Conservation (phyloP, 2,797 vertebrate genomes). For the Peromyscus nudipes region DNA sequence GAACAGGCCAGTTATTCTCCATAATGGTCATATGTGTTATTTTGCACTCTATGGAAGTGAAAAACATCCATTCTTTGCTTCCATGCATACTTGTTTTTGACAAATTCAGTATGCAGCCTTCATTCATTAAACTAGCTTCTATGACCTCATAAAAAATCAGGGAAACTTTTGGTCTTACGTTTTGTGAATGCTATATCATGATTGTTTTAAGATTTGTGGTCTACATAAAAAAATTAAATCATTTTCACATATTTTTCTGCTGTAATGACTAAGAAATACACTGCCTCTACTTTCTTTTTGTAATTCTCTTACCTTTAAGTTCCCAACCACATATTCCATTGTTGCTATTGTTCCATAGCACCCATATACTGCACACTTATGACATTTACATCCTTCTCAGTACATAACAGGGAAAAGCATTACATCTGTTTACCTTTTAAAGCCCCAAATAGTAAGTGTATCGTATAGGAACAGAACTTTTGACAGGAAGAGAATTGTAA, state of each 20-base stretch:
- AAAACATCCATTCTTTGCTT: not conserved
- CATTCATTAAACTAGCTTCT: not conserved
- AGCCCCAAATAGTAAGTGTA: not conserved
- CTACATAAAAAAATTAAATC: not conserved
- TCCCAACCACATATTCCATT: not conserved
- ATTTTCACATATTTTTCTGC: not conserved
- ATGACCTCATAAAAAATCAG: not conserved
- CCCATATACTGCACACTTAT: not conserved
- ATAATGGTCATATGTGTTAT: not conserved
- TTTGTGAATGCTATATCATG: not conserved
- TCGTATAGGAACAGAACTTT: not conserved
- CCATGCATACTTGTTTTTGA: not conserved
- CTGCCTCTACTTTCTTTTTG: not conserved
- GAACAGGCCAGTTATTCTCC: not conserved
- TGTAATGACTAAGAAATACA: slow-evolving; percentile 13
- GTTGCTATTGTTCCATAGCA: not conserved
- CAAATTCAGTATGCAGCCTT: not conserved
- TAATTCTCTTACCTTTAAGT: not conserved
- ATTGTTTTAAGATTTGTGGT: slow-evolving; percentile 14
- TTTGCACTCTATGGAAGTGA: not conserved
- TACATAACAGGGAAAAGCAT: not conserved
- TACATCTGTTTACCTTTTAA: not conserved
- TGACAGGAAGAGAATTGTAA: not conserved
- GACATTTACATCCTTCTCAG: not conserved
- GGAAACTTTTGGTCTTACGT: not conserved